Evolutionary conservation across 2,888 invertebrate genomes (phyloP), one percentile per base, ranked within the genome.

Genomic region (Drosophila niveifrons): DNA sequence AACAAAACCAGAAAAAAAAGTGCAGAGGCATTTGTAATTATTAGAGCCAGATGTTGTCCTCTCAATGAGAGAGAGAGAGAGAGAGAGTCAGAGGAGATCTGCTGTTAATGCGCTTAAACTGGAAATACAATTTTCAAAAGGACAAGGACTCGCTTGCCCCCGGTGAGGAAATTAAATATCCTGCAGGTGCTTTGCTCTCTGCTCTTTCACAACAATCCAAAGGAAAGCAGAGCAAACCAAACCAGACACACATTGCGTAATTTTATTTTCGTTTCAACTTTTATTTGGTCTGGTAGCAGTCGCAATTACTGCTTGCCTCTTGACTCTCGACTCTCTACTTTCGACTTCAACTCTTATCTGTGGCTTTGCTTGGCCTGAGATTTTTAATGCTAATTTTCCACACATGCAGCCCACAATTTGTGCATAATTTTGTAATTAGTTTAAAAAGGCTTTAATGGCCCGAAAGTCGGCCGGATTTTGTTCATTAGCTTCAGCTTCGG

Each of bases 401-500:
- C 64, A 66, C 66, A 73, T 71, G 67, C 72, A 65, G 58, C 43
- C 34, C 53, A 31, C 28, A 58, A 62, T 64, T 82, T 75, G 75
- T 70, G 88, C 84, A 88, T 86, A 88, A 84, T 86, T 82, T 73
- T 51, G 64, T 76, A 86, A 88, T 85, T 76, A 78, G 76, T 72
- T 82, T 57, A 59, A 75, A 85, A 73, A 65, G 57, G 34, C 66
- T 59, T 74, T 72, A 85, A 88, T 85, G 78, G 76, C 70, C 59
- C 29, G 43, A 18, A 62, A 59, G 56, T 13, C n/a, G 65, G 18
- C n/a, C 18, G 59, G 56, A 41, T 56, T 57, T 56, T 46, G 55
- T 59, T 66, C 72, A 66, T 75, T 78, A 58, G 53, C 43, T 34
- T 10, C 31, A 31, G 31, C 36, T n/a, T 15, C 34, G 44, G 41